Evolutionary conservation across 2,113 vertebrate genomes (phyloP).

Genomic region (Cyprinodon variegatus): DNA sequence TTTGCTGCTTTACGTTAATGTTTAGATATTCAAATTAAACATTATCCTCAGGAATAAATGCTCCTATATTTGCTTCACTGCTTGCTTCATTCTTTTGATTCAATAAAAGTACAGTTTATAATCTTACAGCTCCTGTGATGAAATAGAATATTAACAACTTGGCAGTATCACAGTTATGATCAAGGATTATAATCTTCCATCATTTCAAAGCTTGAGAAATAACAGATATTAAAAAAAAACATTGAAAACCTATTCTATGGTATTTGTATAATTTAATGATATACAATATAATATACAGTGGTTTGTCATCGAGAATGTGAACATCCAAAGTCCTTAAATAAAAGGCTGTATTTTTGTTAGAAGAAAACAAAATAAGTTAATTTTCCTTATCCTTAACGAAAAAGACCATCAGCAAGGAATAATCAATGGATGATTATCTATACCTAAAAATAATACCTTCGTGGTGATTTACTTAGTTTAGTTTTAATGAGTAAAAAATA

Average conservation of each 20-base stretch:
- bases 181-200: slow-evolving; percentile 80
- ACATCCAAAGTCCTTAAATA: too few species aligned
- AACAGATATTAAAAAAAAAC: neutral
- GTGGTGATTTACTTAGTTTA: too few species aligned
- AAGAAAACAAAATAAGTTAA: neutral
- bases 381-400: too few species aligned
- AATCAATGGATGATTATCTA: too few species aligned
- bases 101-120: slow-evolving; percentile 71
- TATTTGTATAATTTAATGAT: neutral
- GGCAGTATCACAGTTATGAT: slow-evolving; percentile 71
- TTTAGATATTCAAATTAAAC: slow-evolving; percentile 55
- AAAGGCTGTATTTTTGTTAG: neutral
- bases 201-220: slow-evolving; percentile 77
- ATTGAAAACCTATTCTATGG: neutral
- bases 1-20: slow-evolving; percentile 17
- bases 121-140: slow-evolving; percentile 73
- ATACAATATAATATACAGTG: neutral
- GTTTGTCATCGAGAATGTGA: too few species aligned
- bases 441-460: too few species aligned
- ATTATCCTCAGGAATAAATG: slow-evolving; percentile 39
- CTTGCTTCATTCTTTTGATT: slow-evolving; percentile 35
- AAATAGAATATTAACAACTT: slow-evolving; percentile 74
- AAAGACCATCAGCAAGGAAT: too few species aligned
- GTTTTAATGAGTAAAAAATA: too few species aligned
- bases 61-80: slow-evolving; percentile 25